Evolutionary conservation across 2,888 invertebrate species (phyloP).

Genomic region (Alloplasta piceator): DNA sequence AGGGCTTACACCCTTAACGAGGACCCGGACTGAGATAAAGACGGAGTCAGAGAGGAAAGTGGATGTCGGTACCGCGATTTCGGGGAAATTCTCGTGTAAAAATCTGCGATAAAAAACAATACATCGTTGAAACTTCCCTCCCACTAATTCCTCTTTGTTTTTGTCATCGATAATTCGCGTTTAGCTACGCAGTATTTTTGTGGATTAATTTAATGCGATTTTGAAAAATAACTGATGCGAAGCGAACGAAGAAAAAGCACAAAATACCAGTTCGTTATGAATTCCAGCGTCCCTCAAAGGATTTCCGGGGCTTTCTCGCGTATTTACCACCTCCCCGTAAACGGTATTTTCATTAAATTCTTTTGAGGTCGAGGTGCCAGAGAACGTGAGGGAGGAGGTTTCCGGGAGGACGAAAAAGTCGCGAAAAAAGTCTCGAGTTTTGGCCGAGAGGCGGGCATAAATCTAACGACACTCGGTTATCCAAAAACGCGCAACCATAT

Average conservation of each 20-base stretch:
- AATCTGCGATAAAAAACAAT: conserved; percentile 11
- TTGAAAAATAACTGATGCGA: neutral
- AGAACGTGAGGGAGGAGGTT: conserved; percentile 1
- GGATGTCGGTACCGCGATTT: conserved; percentile 34
- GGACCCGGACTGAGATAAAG: conserved; percentile 46
- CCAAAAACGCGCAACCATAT: conserved; percentile 41
- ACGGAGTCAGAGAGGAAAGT: neutral
- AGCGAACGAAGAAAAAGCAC: neutral
- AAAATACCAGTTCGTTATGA: conserved; percentile 37
- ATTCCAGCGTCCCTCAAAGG: conserved; percentile 42
- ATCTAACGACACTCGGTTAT: conserved; percentile 75
- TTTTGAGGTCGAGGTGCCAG: conserved; percentile 73
- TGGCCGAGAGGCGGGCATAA: conserved; percentile 73
- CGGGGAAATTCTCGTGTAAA: neutral
- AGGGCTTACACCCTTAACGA: conserved; percentile 69
- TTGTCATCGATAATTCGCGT: neutral
- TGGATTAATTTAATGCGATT: neutral
- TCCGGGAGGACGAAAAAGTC: conserved; percentile 15
- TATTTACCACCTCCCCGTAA: conserved; percentile 59
- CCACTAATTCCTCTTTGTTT: neutral
- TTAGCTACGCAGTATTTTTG: too few relatives aligned
- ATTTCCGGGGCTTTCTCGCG: conserved; percentile 5
- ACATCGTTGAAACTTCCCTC: neutral
- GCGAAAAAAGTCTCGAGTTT: conserved; percentile 76
- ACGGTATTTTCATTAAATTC: conserved; percentile 80